phyloP scores from a whole-genome alignment of 1,140 invertebrate genomes.

The Zaprionus taronus region DNA sequence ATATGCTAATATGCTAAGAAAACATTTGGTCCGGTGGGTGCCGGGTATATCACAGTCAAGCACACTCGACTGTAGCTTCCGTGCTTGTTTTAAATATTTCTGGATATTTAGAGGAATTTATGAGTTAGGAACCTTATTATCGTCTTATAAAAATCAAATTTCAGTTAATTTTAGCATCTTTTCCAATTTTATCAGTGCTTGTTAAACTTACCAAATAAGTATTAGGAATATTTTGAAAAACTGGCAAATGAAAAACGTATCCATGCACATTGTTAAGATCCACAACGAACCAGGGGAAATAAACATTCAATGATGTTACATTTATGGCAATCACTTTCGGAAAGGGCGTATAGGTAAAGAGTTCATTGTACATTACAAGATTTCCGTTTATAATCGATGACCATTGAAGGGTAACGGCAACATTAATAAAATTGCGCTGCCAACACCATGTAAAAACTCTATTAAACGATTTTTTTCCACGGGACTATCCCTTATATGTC shows the following conservation, averaged over 20 bases:
- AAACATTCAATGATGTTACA: slow-evolving; percentile 17
- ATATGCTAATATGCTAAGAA: too few relatives aligned
- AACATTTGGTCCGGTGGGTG: too few relatives aligned
- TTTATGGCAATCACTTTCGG: slow-evolving; percentile 44
- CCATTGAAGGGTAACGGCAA: slow-evolving; percentile 32
- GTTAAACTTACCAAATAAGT: slow-evolving; percentile 51
- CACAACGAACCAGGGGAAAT: slow-evolving; percentile 4
- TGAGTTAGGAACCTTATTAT: too few relatives aligned
- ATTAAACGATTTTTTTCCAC: slow-evolving; percentile 1
- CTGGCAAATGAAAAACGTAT: slow-evolving; percentile 50
- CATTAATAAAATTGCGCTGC: slow-evolving; percentile 53
- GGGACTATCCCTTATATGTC: background rate
- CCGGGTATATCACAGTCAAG: too few relatives aligned
- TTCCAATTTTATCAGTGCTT: background rate
- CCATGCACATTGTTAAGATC: slow-evolving; percentile 44
- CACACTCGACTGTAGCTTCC: too few relatives aligned
- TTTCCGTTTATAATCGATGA: background rate
- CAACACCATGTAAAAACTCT: slow-evolving; percentile 60
- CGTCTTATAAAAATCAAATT: too few relatives aligned
- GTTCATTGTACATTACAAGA: background rate
- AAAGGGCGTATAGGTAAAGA: slow-evolving; percentile 61
- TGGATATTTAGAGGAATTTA: background rate
- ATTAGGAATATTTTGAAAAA: slow-evolving; percentile 46
- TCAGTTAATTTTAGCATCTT: too few relatives aligned
- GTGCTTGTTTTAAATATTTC: background rate